Evolutionary conservation across 2,888 invertebrate genomes (phyloP).

Genomic region (Conistra vaccinii): DNA sequence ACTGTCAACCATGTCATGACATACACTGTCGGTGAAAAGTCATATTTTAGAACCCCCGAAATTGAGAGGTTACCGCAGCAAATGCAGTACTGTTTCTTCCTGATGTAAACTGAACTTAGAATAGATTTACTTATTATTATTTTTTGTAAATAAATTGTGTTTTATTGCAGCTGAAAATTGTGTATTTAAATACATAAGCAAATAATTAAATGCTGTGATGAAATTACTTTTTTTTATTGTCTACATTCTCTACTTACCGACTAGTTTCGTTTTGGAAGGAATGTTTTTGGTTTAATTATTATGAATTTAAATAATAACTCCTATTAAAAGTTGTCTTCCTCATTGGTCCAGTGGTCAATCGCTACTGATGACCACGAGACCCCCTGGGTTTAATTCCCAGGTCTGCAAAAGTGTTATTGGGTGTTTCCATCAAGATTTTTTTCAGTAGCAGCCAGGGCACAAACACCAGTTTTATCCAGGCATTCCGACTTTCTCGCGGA

Average conservation of each 20-base stretch:
- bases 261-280: background rate
- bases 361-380: background rate
- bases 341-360: background rate
- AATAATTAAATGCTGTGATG: slow-evolving; percentile 38
- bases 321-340: background rate
- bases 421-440: background rate
- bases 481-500: background rate
- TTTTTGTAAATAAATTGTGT: slow-evolving; percentile 48
- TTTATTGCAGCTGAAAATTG: slow-evolving; percentile 30
- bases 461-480: too few relatives aligned
- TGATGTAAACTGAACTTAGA: slow-evolving; percentile 73
- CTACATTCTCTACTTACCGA: background rate
- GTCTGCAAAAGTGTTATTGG: background rate
- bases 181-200: background rate
- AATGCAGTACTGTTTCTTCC: slow-evolving; percentile 84
- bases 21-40: slow-evolving; percentile 84
- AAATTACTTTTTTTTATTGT: background rate
- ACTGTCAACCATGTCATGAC: slow-evolving; percentile 86
- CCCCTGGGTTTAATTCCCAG: background rate
- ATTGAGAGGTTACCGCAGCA: slow-evolving; percentile 84
- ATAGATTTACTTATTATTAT: slow-evolving; percentile 33
- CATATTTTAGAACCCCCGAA: slow-evolving; percentile 83
- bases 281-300: background rate
- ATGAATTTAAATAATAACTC: background rate
- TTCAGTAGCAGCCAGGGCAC: too few relatives aligned